These are phyloP conservation scores for Ivindomyrus marchei DNA, from an alignment of 2,113 vertebrate species.

Conservation along the genomic window DNA sequence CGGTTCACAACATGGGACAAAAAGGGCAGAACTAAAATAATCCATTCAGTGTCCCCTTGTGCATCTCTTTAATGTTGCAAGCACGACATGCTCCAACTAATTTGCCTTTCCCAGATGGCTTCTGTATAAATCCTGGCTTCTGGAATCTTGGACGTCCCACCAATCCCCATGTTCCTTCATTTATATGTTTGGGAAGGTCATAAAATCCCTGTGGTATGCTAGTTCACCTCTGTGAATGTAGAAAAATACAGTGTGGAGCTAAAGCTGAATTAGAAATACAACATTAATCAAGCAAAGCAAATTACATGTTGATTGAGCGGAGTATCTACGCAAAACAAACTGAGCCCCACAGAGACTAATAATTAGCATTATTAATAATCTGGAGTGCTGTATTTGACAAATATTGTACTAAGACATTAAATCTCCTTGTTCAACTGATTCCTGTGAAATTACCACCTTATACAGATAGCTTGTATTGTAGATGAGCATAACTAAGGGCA, in stretches of 20 bases:
- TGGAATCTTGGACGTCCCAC: neutral
- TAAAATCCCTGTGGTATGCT: neutral
- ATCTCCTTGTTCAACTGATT: neutral
- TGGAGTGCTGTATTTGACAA: neutral
- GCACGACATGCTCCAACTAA: neutral
- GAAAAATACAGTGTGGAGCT: neutral
- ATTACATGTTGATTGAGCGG: neutral
- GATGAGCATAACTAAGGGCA: neutral
- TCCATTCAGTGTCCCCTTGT: neutral
- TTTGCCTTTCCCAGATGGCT: neutral
- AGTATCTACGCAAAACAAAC: neutral
- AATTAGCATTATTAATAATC: neutral
- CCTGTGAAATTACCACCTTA: neutral
- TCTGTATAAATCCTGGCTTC: neutral
- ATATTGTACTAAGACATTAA: neutral
- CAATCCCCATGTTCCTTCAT: neutral
- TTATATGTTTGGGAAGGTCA: neutral
- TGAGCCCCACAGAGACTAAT: neutral
- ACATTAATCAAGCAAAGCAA: neutral
- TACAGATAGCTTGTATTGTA: neutral
- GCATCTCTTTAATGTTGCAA: neutral
- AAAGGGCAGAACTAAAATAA: neutral
- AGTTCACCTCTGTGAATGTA: neutral
- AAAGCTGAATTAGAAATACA: neutral
- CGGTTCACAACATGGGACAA: neutral